A percentile compares a stretch with the other conserved stretches of the same genome.
Conservation (phyloP, 2,888 invertebrate genomes). For the Tuta absoluta region DNA sequence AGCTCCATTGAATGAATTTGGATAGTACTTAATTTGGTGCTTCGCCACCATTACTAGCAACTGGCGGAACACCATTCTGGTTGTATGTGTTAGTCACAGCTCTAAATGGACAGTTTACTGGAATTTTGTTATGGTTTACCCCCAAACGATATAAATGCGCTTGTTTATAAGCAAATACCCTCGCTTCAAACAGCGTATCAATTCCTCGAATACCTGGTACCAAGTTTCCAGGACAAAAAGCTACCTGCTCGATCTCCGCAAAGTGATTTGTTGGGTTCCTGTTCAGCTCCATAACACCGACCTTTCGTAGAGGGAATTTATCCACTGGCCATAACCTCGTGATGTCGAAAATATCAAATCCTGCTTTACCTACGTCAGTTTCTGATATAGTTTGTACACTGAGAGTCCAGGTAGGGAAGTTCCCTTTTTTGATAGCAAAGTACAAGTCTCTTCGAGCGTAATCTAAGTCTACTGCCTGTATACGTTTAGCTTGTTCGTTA, state of each 20-base stretch:
- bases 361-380: conserved; percentile 87
- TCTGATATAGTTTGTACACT: conserved; percentile 87
- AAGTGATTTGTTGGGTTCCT: conserved; percentile 94
- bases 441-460: conserved; percentile 92
- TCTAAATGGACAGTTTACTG: conserved; percentile 95
- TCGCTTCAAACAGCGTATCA: conserved; percentile 93
- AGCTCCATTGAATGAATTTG: conserved; percentile 95
- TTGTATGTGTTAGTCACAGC: conserved; percentile 86
- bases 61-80: conserved; percentile 90
- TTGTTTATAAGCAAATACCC: conserved; percentile 92
- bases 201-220: conserved; percentile 95
- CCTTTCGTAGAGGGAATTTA: conserved; percentile 90
- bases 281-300: conserved; percentile 91
- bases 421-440: conserved; percentile 88
- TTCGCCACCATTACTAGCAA: conserved; percentile 89
- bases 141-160: conserved; percentile 93
- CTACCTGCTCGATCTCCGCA: conserved; percentile 94
- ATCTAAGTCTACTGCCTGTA: conserved; percentile 90
- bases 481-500: conserved; percentile 82
- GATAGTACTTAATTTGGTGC: conserved; percentile 97
- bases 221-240: conserved; percentile 92
- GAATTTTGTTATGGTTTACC: conserved; percentile 92
- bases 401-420: conserved; percentile 88
- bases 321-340: conserved; percentile 91
- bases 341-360: conserved; percentile 94